Percentiles rank a stretch among this genome's conserved stretches.
Conservation (phyloP, 2,113 vertebrate genomes). For the Charina bottae region DNA sequence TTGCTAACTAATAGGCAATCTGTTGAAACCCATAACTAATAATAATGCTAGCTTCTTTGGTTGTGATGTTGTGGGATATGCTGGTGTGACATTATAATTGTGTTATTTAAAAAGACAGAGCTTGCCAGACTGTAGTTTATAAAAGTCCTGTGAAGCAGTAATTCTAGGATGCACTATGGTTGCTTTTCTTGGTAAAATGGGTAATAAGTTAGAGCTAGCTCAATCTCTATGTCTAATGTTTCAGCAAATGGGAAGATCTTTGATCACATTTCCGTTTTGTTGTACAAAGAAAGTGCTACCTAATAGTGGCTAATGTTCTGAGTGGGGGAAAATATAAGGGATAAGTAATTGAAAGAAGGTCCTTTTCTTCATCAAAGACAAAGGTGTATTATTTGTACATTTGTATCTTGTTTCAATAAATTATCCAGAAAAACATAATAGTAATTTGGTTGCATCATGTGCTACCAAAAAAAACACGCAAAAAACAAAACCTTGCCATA, state of each 20-base stretch:
- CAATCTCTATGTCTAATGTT: constrained; percentile 61
- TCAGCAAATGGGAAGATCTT: constrained; percentile 71
- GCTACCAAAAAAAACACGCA: constrained; percentile 49
- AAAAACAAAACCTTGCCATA: constrained; percentile 51
- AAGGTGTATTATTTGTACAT: constrained; percentile 69
- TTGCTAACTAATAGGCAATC: neutral
- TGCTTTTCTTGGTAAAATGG: constrained; percentile 48
- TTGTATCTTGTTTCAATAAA: constrained; percentile 70
- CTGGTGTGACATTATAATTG: constrained; percentile 27
- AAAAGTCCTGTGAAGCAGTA: constrained; percentile 29
- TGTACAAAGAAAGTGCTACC: constrained; percentile 60
- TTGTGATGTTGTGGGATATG: constrained; percentile 44
- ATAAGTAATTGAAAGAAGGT: constrained; percentile 62
- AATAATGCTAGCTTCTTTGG: constrained; percentile 51
- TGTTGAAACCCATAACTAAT: constrained; percentile 36
- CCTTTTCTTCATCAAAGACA: constrained; percentile 74
- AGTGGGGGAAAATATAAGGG: constrained; percentile 26
- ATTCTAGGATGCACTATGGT: constrained; percentile 19
- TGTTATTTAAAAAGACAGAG: constrained; percentile 22
- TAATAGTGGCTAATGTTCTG: constrained; percentile 71
- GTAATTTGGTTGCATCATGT: constrained; percentile 72
- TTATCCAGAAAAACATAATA: constrained; percentile 70
- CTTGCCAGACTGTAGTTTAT: constrained; percentile 27
- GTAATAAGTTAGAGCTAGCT: constrained; percentile 24
- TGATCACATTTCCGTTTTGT: constrained; percentile 74